Evolutionary conservation across 2,888 invertebrate genomes (phyloP).

Genomic region (Tenthredo scrophulariae): DNA sequence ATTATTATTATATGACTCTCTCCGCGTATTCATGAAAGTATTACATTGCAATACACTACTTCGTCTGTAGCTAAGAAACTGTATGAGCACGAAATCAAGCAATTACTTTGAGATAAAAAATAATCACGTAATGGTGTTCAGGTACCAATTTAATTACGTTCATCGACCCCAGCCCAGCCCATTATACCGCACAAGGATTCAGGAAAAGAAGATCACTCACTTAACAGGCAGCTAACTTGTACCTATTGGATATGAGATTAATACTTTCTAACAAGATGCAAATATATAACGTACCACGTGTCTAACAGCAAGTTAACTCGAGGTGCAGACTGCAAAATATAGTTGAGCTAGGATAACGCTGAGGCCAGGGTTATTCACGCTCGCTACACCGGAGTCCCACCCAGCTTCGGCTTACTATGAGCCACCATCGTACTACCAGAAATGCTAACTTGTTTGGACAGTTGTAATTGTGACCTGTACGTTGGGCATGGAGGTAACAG

Average conservation of each 20-base stretch:
- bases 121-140: neutral
- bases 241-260: slow-evolving; percentile 3
- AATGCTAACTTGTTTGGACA: slow-evolving; percentile 45
- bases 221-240: neutral
- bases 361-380: slow-evolving; percentile 11
- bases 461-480: slow-evolving; percentile 46
- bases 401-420: slow-evolving; percentile 39
- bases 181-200: neutral
- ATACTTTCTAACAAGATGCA: neutral
- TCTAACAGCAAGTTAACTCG: slow-evolving; percentile 18
- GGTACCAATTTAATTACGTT: neutral
- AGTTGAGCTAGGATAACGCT: slow-evolving; percentile 9
- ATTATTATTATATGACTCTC: neutral
- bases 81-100: neutral
- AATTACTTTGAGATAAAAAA: neutral
- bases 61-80: neutral
- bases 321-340: slow-evolving; percentile 39
- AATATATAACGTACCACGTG: slow-evolving; percentile 16
- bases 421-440: slow-evolving; percentile 30
- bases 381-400: slow-evolving; percentile 20
- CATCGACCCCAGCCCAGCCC: neutral
- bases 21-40: neutral
- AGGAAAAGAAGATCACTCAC: neutral
- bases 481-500: neutral
- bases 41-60: neutral